Conservation (phyloP, 2,888 invertebrate genomes). For the Deroplatys truncata region DNA sequence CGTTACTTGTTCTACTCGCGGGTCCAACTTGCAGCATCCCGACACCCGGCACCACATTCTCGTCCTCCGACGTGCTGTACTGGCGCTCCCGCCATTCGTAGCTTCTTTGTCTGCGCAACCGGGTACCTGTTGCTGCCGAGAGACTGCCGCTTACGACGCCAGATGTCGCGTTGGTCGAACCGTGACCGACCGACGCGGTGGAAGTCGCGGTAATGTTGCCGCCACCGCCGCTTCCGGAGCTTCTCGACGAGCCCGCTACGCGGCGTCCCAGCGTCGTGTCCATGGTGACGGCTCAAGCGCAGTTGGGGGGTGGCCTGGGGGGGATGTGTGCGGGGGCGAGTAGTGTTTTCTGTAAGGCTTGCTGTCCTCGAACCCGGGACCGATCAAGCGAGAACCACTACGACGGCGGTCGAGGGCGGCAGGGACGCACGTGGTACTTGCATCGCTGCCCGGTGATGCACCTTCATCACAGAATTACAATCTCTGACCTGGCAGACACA, state of each 20-base stretch:
- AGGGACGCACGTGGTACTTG: background rate
- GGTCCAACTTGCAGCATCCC: background rate
- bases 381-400: background rate
- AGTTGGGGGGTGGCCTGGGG: background rate
- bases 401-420: background rate
- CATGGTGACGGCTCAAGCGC: conserved; percentile 18
- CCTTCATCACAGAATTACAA: background rate
- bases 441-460: background rate
- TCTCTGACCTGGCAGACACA: background rate
- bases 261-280: conserved; percentile 25
- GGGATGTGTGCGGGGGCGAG: background rate
- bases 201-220: background rate
- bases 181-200: conserved; percentile 2
- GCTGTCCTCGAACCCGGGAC: background rate
- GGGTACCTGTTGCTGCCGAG: conserved; percentile 23
- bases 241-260: conserved; percentile 19
- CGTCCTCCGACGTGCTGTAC: conserved; percentile 33
- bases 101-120: conserved; percentile 30
- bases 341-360: background rate
- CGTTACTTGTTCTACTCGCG: conserved; percentile 18
- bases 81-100: conserved; percentile 33
- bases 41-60: conserved; percentile 16
- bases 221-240: background rate
- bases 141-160: conserved; percentile 20
- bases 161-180: conserved; percentile 13